Percentiles rank a stretch among this genome's conserved stretches.
Conservation (phyloP, 2,797 vertebrate genomes). For the Fundulus diaphanus region DNA sequence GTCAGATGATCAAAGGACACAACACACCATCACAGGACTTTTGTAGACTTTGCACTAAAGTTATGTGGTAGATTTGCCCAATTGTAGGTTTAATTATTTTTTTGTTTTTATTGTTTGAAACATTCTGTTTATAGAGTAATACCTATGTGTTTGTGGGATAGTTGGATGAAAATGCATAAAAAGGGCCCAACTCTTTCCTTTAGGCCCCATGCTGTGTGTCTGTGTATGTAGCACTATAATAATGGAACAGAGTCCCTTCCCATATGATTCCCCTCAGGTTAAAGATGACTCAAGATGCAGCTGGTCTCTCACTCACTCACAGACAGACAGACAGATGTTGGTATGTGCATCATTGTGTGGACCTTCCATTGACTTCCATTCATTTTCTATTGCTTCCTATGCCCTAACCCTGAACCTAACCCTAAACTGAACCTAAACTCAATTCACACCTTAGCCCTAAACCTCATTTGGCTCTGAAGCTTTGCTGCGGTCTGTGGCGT, state of each 20-base stretch:
- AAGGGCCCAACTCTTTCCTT: no score
- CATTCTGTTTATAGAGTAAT: no score
- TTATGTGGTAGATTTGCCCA: no score
- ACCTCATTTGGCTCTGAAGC: constrained; percentile 23
- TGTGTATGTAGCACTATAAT: constrained; percentile 16
- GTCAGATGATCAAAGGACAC: no score
- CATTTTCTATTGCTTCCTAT: constrained; percentile 1
- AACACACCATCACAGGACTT: no score
- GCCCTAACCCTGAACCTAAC: neutral
- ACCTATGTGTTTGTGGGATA: neutral
- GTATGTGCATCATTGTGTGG: no score
- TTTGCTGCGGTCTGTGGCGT: constrained; percentile 5
- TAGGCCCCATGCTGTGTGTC: no score
- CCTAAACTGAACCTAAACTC: neutral
- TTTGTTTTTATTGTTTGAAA: no score
- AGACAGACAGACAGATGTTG: neutral
- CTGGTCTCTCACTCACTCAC: constrained; percentile 31
- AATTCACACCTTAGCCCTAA: constrained; percentile 16
- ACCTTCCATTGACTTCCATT: neutral
- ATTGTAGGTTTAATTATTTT: no score
- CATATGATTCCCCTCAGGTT: constrained; percentile 55
- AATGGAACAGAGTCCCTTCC: constrained; percentile 34
- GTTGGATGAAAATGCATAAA: neutral
- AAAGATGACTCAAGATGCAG: constrained; percentile 35
- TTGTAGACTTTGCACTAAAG: no score